Base-by-base conservation (phyloP, 2,797 vertebrate genomes). In the Pachyuromys duprasi region DNA sequence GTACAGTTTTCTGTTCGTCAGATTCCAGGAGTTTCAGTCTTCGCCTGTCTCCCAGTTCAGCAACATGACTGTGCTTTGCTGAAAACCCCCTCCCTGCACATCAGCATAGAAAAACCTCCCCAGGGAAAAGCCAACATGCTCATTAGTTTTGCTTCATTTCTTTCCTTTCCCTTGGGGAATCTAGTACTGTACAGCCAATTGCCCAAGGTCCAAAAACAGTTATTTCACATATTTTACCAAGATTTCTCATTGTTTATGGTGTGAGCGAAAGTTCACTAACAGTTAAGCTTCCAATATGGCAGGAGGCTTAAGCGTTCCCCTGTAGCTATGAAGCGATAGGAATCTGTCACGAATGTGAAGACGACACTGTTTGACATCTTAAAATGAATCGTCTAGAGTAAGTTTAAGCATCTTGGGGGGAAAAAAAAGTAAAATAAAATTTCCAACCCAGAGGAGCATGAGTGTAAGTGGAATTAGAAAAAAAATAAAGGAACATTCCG, bases 371-470 rank as follows among this genome's bases (percentile, higher is more conserved):
- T 92, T 90, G 95, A 95, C 81, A 95, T 88, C 63, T 83, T 78
- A 87, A 83, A 95, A 95, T 76, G 91, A 92, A 96, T 83, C 82
- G 39, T 76, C 60, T 63, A 83, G 93, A 79, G 72, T 92, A 93
- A 92, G 57, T 65, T 63, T 81, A 95, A 92, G 15, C 63, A 92
- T 72, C 60, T 96, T 81, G 26, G 1, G 84, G 95, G 91, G 93
- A 87, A 65, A 89, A 97, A 93, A 94, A 87, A 65, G 49, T 89
- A 89, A 97, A 91, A 80, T 83, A 86, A 92, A 94, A 91, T 88
- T 96, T 90, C 62, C 33, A 89, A 89, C 53, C 60, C 75, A 95
- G 93, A 86, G 91, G 93, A 94, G 83, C n/a, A 39, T 7, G 28
- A 95, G 55, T 62, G 18, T 89, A 94, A 84, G 49, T 42, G 17